Evolutionary conservation across 2,888 invertebrate species (phyloP), one percentile per base, ranked within the genome.

Genomic region (Caenorhabditis wallacei): DNA sequence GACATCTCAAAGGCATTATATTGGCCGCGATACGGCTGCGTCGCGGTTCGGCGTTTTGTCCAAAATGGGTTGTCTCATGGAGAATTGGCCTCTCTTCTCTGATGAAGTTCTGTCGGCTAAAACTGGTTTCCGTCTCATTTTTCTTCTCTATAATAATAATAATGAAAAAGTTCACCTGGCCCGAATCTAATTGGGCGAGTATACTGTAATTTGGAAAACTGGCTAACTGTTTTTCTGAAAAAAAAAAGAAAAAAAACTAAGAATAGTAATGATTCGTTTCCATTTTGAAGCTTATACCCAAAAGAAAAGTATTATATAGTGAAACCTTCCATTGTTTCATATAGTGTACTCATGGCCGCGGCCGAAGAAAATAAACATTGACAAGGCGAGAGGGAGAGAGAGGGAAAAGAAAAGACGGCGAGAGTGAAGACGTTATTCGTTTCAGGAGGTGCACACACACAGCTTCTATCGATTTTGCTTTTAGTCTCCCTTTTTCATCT

Each of bases 21-120:
- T 48, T 48, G n/a, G 7, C 18, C 18, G 75, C 66, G 75, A 4
- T 5, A 64, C 75, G 75, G 66, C 57, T 22, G 75, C 75, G 75
- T 37, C 64, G 74, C 74, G 74, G 74, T 57, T 43, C 18, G 18
- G n/a, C 46, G n/a, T n/a, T n/a, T n/a, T 48, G 18, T 18, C 46
- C 24, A 16, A 26, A 56, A 56, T 16, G 40, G 59, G 53, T 51
- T 35, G n/a, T 53, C 24, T 53, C 16, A 35, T 18, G 35, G 26
- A 48, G 46, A 48, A 48, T 48, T 48, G 46, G 46, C 13, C 16
- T n/a, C n/a, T n/a, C n/a, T 48, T 18, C 46, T 48, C 3, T 13
- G n/a, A 18, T 48, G 46, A 18, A 48, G 11, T 18, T 48, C 46
- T 48, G 2, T 48, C 18, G 46, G 18, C 5, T 2, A 18, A 18